These are phyloP conservation scores for Andrena trimmerana DNA, from an alignment of 2,888 invertebrate genomes.

Conservation along the genomic window DNA sequence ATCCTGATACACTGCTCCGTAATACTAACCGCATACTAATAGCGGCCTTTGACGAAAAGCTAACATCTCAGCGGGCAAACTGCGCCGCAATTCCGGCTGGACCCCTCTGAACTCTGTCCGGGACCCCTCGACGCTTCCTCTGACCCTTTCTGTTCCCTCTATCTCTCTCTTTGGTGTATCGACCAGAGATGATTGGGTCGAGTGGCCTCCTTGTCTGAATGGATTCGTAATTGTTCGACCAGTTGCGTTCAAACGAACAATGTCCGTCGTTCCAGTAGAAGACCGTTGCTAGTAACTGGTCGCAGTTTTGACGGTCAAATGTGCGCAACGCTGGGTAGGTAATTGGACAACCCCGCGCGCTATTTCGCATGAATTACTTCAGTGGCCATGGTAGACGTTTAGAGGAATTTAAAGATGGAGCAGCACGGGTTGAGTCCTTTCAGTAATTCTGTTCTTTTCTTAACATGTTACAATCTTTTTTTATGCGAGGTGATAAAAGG, in stretches of 20 bases:
- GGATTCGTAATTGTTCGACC: slow-evolving; percentile 57
- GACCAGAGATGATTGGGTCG: slow-evolving; percentile 63
- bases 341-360: background rate
- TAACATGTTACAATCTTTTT: background rate
- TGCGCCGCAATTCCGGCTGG: slow-evolving; percentile 61
- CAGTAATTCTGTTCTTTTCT: background rate
- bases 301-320: slow-evolving; percentile 27
- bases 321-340: slow-evolving; percentile 9
- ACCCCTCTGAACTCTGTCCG: slow-evolving; percentile 23
- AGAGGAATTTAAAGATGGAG: background rate
- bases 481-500: too few species aligned
- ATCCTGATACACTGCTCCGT: slow-evolving; percentile 64
- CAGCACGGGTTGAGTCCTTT: background rate
- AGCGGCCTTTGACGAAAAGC: slow-evolving; percentile 79
- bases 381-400: background rate
- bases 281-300: slow-evolving; percentile 17
- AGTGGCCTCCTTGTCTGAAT: slow-evolving; percentile 56
- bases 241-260: slow-evolving; percentile 58
- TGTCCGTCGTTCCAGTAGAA: slow-evolving; percentile 26
- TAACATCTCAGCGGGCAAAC: slow-evolving; percentile 76
- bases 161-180: background rate
- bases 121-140: slow-evolving; percentile 17
- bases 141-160: slow-evolving; percentile 12
- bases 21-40: slow-evolving; percentile 79
- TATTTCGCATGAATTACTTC: slow-evolving; percentile 7